Conservation (phyloP, 1,140 invertebrate genomes). For the Vanessa atalanta region DNA sequence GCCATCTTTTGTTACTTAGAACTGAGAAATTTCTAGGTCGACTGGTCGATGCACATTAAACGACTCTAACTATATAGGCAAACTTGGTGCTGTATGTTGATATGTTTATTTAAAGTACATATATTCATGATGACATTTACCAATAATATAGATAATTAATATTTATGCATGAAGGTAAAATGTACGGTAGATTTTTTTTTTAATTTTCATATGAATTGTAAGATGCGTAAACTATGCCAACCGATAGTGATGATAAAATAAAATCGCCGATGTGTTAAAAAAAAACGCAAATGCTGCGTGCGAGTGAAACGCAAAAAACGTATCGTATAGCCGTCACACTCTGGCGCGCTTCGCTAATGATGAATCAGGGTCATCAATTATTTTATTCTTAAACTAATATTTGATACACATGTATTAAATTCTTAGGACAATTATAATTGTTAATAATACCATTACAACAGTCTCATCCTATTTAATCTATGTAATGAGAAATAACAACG, state of each 20-base stretch:
- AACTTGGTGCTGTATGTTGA: neutral
- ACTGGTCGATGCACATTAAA: constrained; percentile 21
- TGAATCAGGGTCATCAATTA: constrained; percentile 27
- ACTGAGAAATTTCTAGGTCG: constrained; percentile 39
- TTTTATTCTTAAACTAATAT: neutral
- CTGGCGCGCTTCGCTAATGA: constrained; percentile 69
- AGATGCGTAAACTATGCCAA: constrained; percentile 60
- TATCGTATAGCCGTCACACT: constrained; percentile 72
- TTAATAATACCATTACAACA: too few species aligned
- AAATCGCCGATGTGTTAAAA: constrained; percentile 74
- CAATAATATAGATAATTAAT: too few species aligned
- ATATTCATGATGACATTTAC: neutral
- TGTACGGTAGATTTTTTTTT: neutral
- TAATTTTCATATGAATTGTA: constrained; percentile 8
- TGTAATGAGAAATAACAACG: constrained; percentile 13
- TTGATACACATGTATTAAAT: neutral
- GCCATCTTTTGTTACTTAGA: constrained; percentile 37
- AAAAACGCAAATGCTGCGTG: constrained; percentile 60
- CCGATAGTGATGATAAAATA: constrained; percentile 73
- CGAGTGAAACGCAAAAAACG: constrained; percentile 72
- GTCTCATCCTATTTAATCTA: neutral
- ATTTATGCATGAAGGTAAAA: neutral
- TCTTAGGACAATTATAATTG: too few species aligned
- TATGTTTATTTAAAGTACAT: neutral
- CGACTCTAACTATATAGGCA: neutral